Conservation (phyloP, 2,797 vertebrate species). For the Dipus sagitta region DNA sequence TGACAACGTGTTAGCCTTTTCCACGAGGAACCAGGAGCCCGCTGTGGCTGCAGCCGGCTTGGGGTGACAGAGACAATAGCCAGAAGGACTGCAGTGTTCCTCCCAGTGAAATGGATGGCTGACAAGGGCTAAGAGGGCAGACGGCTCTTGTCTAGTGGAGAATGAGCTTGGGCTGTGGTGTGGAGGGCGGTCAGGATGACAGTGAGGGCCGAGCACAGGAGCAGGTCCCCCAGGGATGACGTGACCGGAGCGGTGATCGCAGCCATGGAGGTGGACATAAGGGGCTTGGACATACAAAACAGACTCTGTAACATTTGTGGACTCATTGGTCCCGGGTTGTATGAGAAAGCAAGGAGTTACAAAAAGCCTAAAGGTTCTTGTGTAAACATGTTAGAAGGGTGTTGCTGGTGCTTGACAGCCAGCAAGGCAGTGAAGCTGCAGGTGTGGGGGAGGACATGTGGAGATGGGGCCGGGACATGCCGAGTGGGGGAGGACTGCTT, state of each 20-base stretch:
- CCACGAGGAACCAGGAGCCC: background rate
- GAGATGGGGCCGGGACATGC: background rate
- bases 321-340: background rate
- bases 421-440: background rate
- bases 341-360: background rate
- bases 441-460: background rate
- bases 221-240: accelerated
- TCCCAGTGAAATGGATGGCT: background rate
- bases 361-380: background rate
- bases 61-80: background rate
- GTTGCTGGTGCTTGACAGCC: background rate
- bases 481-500: background rate
- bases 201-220: background rate
- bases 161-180: background rate
- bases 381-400: background rate
- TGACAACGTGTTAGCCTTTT: background rate
- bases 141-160: background rate
- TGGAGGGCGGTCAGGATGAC: background rate
- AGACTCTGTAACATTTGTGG: background rate
- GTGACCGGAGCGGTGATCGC: too few relatives aligned
- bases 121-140: background rate
- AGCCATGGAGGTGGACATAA: background rate
- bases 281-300: background rate
- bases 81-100: background rate
- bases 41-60: background rate